Evolutionary conservation across 2,113 vertebrate species (phyloP).

Genomic region (Pseudois nayaur): DNA sequence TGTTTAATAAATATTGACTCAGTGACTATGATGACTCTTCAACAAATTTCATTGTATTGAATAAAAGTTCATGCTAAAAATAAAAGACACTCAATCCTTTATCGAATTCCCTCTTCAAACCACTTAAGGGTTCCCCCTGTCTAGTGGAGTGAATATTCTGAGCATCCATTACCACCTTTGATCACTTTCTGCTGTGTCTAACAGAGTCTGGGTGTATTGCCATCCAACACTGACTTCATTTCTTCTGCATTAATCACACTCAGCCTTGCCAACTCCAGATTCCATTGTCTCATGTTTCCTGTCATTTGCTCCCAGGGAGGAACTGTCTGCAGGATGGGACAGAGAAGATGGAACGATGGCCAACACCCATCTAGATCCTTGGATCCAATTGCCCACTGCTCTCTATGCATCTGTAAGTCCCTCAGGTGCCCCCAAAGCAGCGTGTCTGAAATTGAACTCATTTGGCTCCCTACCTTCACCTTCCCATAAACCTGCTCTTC

Average conservation of each 20-base stretch:
- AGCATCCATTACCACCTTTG: constrained; percentile 41
- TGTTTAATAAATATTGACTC: neutral
- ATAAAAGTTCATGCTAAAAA: constrained; percentile 24
- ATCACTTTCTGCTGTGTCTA: constrained; percentile 27
- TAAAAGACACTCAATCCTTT: neutral
- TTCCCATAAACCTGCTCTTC: neutral
- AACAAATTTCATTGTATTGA: neutral
- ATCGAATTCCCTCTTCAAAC: neutral
- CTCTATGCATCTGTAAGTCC: neutral
- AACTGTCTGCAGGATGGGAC: constrained; percentile 16
- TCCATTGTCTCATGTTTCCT: constrained; percentile 50
- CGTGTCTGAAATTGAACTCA: neutral
- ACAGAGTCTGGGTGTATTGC: constrained; percentile 35
- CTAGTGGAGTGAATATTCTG: neutral
- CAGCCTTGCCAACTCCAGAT: constrained; percentile 31
- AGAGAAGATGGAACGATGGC: neutral
- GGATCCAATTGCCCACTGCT: neutral
- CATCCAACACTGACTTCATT: constrained; percentile 42
- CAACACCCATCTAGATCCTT: neutral
- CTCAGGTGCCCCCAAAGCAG: neutral
- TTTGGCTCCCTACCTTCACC: neutral
- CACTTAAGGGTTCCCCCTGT: neutral
- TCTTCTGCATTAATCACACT: constrained; percentile 59
- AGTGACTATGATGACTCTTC: neutral
- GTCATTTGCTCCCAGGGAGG: neutral